Conservation (phyloP, 1,140 invertebrate genomes). For the Nephotettix cincticeps region DNA sequence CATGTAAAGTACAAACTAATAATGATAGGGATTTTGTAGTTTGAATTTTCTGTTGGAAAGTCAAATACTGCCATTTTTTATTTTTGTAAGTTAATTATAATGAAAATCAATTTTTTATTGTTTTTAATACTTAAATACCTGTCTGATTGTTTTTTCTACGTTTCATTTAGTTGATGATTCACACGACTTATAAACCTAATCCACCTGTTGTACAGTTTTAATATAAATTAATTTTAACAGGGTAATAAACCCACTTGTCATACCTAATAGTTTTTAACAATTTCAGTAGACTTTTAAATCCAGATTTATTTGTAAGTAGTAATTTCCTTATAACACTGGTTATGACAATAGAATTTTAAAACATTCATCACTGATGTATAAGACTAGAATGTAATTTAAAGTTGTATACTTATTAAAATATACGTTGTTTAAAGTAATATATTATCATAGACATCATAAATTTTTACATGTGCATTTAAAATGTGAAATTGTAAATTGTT, state of each 20-base stretch:
- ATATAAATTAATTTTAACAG: constrained; percentile 21
- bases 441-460: constrained; percentile 15
- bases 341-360: constrained; percentile 16
- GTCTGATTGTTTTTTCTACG: too few species aligned
- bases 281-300: constrained; percentile 1
- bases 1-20: neutral
- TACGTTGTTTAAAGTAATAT: constrained; percentile 13
- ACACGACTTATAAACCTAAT: neutral
- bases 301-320: neutral
- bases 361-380: neutral
- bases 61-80: too few species aligned
- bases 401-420: constrained; percentile 10
- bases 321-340: constrained; percentile 1
- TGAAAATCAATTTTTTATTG: too few species aligned
- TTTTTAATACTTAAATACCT: too few species aligned
- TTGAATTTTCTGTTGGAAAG: neutral
- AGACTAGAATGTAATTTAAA: neutral
- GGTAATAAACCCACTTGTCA: constrained; percentile 6
- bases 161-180: too few species aligned
- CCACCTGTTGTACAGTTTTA: constrained; percentile 8
- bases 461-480: constrained; percentile 23
- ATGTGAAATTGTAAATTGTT: constrained; percentile 23
- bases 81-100: too few species aligned
- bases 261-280: constrained; percentile 1
- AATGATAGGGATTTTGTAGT: neutral